Conservation (phyloP, 2,888 invertebrate genomes). For the Machimus rusticus region DNA sequence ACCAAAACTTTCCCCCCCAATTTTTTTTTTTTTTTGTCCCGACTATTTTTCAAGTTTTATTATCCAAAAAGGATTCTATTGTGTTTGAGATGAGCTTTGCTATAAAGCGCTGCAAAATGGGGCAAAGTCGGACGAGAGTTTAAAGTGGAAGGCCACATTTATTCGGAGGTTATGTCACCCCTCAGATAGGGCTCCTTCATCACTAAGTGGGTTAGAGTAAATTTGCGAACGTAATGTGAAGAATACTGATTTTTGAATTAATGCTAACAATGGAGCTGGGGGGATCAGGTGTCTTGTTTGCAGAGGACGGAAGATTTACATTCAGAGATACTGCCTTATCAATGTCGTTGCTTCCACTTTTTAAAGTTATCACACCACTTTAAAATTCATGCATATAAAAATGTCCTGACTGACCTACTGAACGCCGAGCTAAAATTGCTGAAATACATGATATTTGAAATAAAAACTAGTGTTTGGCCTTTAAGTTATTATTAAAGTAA, state of each 20-base stretch:
- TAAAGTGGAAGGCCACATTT: neutral
- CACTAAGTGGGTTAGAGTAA: neutral
- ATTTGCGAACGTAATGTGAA: neutral
- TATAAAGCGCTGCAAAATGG: neutral
- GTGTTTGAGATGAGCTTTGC: neutral
- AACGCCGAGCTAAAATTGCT: too few species aligned
- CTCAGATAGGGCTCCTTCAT: neutral
- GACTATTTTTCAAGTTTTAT: constrained; percentile 8
- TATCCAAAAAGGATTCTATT: constrained; percentile 17
- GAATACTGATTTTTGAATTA: neutral
- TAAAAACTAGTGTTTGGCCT: too few species aligned
- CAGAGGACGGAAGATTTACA: neutral
- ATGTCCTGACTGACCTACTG: too few species aligned
- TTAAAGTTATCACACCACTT: too few species aligned
- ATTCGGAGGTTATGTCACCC: neutral
- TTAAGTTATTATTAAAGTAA: too few species aligned
- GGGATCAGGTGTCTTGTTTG: neutral
- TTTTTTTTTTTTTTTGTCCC: neutral
- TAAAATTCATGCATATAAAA: too few species aligned
- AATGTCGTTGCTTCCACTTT: too few species aligned
- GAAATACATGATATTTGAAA: too few species aligned
- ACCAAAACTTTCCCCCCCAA: neutral
- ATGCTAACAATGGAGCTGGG: neutral
- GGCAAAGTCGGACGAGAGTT: neutral
- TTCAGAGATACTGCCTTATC: neutral